Percentiles rank a stretch among this genome's conserved stretches.
Conservation (phyloP, 2,797 vertebrate genomes). For the Pteropus rufus region DNA sequence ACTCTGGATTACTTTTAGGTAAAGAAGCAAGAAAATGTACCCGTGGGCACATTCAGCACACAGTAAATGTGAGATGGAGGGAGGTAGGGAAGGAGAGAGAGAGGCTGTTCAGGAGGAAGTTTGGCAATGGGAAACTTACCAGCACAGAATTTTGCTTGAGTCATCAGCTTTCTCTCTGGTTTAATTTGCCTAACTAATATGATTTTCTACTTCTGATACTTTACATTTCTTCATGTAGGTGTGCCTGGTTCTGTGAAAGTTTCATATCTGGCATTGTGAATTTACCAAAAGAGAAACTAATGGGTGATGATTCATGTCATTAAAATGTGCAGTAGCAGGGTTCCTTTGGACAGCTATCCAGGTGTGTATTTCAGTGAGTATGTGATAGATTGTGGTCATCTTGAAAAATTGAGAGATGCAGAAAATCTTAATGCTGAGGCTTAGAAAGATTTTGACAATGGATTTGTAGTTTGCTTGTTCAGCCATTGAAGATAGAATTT, state of each 20-base stretch:
- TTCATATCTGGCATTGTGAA: neutral
- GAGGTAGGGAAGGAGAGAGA: neutral
- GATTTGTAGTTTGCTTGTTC: neutral
- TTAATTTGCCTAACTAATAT: neutral
- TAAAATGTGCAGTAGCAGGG: neutral
- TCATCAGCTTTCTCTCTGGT: neutral
- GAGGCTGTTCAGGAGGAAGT: neutral
- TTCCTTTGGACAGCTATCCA: neutral
- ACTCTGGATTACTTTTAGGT: conserved; percentile 1
- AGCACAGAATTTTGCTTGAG: neutral
- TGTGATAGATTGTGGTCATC: neutral
- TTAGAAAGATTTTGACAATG: neutral
- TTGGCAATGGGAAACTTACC: neutral
- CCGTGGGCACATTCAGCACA: neutral
- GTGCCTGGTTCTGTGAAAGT: neutral
- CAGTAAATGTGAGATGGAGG: neutral
- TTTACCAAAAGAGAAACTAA: neutral
- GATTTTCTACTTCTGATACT: neutral
- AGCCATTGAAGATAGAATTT: neutral
- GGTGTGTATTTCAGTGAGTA: conserved; percentile 26
- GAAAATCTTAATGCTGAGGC: neutral
- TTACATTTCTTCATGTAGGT: neutral
- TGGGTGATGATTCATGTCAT: neutral
- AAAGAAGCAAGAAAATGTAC: neutral
- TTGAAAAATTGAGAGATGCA: neutral